Base-by-base conservation (phyloP, 64 coral and sea anemone genomes). In the Cladopsammia gracilis region DNA sequence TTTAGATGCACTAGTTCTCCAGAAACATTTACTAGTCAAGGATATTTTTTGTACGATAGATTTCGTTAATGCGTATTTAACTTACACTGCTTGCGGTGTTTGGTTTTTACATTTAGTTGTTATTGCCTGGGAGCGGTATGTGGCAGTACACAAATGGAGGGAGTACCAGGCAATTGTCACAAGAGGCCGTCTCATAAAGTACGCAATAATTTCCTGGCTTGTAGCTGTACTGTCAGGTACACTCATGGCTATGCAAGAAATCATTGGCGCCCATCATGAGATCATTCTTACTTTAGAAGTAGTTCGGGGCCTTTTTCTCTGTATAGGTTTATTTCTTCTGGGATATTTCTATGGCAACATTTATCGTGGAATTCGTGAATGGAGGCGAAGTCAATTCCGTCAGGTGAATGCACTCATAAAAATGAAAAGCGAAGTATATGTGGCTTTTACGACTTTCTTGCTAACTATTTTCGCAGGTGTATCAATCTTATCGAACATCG, bases 101-200 rank as follows among this genome's bases (percentile, higher is more conserved):
- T 70, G 24, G 23, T 42, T 70, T 70, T 34, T 34, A 5, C 67
- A 70, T 70, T 70, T 70, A 45, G 16, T 75, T 6, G 15, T 75
- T 4, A 75, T 75, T 20, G 46, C 72, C 48, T 75, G 72, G 72
- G 72, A 75, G 72, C 47, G 72, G 6, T 48, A 75, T 7, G 72
- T 75, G 3, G 72, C 72, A 6, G 7, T 75, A 51, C 34, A 18
- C 12, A 51, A 49, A 75, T 75, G 72, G 72, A 75, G 3, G 18
- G 43, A 75, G 16, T 75, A 75, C 72, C 50, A 50, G 46, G 16
- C 7, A 19, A 75, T 51, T 49, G 72, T 75, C 6, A 75, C 72
- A 75, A 75, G 2, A 49, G 43, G 19, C 14, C 72, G 72, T 20
- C 5, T 75, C 44, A 75, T 50, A 14, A 75, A 20, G 19, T 49